A percentile compares a stretch with the other conserved stretches of the same genome.
phyloP scores from a whole-genome alignment of 2,888 invertebrate genomes.

The Physocephala rufipes region DNA sequence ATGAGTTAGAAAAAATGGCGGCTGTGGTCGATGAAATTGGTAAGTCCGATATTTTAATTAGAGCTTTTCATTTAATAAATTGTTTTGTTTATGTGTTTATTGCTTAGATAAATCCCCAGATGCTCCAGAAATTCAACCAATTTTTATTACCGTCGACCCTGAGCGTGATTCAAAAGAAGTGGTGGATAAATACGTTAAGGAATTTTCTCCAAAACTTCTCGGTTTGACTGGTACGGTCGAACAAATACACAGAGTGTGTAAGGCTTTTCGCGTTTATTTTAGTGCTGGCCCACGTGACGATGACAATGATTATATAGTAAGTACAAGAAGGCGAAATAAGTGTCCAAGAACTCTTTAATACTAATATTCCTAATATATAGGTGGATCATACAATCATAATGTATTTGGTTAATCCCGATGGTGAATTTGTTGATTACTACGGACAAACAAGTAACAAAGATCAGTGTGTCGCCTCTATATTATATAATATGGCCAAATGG shows the following conservation, averaged over 20 bases:
- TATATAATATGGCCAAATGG: conserved; percentile 80
- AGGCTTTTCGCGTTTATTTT: conserved; percentile 95
- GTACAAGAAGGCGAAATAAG: conserved; percentile 58
- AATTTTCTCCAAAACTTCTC: conserved; percentile 91
- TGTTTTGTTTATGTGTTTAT: not conserved
- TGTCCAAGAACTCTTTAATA: not conserved
- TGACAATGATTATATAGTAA: conserved; percentile 96
- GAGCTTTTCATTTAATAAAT: not conserved
- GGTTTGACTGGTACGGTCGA: conserved; percentile 92
- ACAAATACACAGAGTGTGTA: conserved; percentile 84
- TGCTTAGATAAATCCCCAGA: conserved; percentile 69
- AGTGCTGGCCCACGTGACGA: conserved; percentile 94
- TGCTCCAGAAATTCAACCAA: conserved; percentile 73
- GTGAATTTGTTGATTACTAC: conserved; percentile 96
- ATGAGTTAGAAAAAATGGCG: conserved; percentile 97
- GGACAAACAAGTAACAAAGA: conserved; percentile 86
- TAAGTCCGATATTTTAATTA: conserved; percentile 61
- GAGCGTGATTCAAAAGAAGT: conserved; percentile 85
- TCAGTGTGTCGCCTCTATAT: conserved; percentile 80
- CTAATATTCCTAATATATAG: conserved; percentile 67
- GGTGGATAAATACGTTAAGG: conserved; percentile 88
- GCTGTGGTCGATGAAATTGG: conserved; percentile 81
- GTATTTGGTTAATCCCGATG: conserved; percentile 94
- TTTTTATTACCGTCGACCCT: conserved; percentile 98
- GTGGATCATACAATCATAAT: conserved; percentile 98